These are phyloP conservation scores for Callimorpha dominula DNA, from an alignment of 2,888 invertebrate species.

Conservation along the genomic window DNA sequence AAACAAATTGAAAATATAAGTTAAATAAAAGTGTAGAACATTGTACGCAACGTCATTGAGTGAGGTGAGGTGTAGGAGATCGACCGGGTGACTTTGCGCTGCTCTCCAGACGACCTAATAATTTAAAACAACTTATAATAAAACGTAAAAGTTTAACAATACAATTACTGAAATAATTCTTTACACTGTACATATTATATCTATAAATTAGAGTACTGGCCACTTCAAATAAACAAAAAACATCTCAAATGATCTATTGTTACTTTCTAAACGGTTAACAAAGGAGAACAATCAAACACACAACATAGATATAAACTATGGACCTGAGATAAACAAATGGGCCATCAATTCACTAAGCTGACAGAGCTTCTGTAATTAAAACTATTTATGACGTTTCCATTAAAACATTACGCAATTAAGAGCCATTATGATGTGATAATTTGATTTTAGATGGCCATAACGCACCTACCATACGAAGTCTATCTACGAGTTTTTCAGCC, in stretches of 20 bases:
- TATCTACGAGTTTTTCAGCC: slow-evolving; percentile 43
- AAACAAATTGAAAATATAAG: slow-evolving; percentile 36
- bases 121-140: slow-evolving; percentile 62
- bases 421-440: slow-evolving; percentile 27
- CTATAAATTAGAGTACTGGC: not conserved
- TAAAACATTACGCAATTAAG: slow-evolving; percentile 38
- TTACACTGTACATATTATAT: slow-evolving; percentile 18
- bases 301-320: slow-evolving; percentile 20
- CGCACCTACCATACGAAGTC: slow-evolving; percentile 17
- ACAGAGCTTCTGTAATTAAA: slow-evolving; percentile 32
- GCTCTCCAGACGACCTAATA: slow-evolving; percentile 81
- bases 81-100: slow-evolving; percentile 76
- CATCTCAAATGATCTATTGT: not conserved
- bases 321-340: slow-evolving; percentile 33
- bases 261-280: not conserved
- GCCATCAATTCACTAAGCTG: slow-evolving; percentile 35
- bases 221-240: not conserved
- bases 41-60: slow-evolving; percentile 56
- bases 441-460: slow-evolving; percentile 18
- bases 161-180: slow-evolving; percentile 31
- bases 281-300: slow-evolving; percentile 15
- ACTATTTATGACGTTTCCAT: slow-evolving; percentile 37
- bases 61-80: slow-evolving; percentile 67
- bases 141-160: slow-evolving; percentile 41
- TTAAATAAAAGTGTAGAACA: slow-evolving; percentile 43